Evolutionary conservation across 2,797 vertebrate species (phyloP).

Genomic region (Danio albolineatus): DNA sequence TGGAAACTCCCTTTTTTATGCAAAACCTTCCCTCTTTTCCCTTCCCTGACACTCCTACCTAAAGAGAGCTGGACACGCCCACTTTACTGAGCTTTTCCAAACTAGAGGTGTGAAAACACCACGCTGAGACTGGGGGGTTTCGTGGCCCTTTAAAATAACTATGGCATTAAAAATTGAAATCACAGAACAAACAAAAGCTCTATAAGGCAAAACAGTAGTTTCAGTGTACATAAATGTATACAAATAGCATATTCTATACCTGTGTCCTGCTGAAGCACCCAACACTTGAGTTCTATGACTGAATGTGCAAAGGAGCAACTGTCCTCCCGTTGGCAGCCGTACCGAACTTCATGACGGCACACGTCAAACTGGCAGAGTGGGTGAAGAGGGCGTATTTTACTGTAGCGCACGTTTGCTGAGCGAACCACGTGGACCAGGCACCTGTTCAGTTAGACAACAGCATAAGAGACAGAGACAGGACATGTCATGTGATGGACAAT

Average conservation of each 20-base stretch:
- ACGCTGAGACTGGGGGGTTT: no score
- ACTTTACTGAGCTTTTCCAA: no score
- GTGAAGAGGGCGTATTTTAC: conserved; percentile 96
- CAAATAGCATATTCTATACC: conserved; percentile 73
- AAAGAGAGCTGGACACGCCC: no score
- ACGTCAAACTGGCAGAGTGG: conserved; percentile 97
- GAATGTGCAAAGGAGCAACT: conserved; percentile 98
- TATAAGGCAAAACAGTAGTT: background rate
- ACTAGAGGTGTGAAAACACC: no score
- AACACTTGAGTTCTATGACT: conserved; percentile 96
- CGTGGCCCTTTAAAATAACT: no score
- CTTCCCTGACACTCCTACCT: no score
- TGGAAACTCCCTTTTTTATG: no score
- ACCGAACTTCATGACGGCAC: conserved; percentile 95
- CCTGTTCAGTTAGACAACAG: conserved; percentile 69
- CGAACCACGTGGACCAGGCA: conserved; percentile 98
- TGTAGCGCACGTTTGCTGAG: conserved; percentile 95
- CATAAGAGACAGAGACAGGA: background rate
- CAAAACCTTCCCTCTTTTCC: no score
- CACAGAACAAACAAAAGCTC: background rate
- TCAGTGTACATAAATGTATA: background rate
- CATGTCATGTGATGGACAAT: background rate
- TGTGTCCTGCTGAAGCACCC: conserved; percentile 97
- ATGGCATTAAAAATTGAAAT: no score
- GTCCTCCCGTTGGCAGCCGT: conserved; percentile 95